Evolutionary conservation across 2,113 vertebrate genomes (phyloP), one percentile per base, ranked within the genome.

Genomic region (Hydrolagus affinis): DNA sequence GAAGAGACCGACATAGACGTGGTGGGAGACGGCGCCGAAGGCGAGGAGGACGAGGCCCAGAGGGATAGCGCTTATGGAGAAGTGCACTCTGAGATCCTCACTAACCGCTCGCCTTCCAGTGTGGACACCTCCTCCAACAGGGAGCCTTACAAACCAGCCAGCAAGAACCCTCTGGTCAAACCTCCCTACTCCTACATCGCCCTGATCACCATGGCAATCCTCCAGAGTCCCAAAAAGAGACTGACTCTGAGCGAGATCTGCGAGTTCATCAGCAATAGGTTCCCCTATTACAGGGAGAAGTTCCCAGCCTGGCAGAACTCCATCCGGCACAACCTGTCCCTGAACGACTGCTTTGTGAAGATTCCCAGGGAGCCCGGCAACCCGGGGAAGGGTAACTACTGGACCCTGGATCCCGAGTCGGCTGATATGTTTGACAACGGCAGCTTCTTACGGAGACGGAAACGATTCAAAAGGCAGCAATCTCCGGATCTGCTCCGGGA

Each of bases 1-100:
- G 96, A 97, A 89, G 96, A 98, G 90, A 95, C 96, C 86, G 96
- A 97, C 91, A 97, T 98, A 88, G 96, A 98, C 87, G 96, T 97
- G 91, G 96, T 97, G 72, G 96, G 96, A 60, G 96, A 96, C 88
- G 95, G 94, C 85, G 95, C 95, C 88, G 96, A 96, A 88, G 95
- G 94, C 85, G 95, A 95, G 88, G 96, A 95, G 80, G 94, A 92
- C 56, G 93, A 93, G 88, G 85, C 78, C 74, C 92, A 89, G 74
- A 90, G 91, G 87, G 78, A 28, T 62, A 92, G 93, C 88, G 90
- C 93, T 72, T 94, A 93, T 23, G 95, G 93, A 1, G 95, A 96
- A 1, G 95, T 95, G 90, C 92, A 88, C 85, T 93, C 93, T 86
- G 92, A 93, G 78, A 90, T 92, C 60, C 88, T 94, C n/a, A 91